Base-by-base conservation (phyloP, 2,797 vertebrate species). In the Hipposideros larvatus region DNA sequence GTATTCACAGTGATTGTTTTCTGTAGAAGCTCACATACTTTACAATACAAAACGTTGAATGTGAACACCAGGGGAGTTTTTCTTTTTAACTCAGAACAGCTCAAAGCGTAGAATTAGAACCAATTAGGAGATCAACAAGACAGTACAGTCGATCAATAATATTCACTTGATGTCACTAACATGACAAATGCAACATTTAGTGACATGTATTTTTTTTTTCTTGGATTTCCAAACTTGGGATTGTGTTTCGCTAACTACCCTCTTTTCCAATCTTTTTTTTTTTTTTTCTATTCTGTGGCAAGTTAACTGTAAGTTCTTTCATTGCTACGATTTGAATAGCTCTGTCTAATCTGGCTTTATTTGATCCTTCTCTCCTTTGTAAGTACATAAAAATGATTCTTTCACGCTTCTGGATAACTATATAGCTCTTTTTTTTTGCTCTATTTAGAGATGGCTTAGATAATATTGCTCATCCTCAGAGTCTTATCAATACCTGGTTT, bases 401-500 rank as follows among this genome's bases (percentile, higher is more conserved):
- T 85, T 61, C 28, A 51, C 26, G n/a, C n/a, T n/a, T 37, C 82
- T 34, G 65, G 82, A 41, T 74, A 75, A 87, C n/a, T 26, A 6
- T 26, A 11, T 1, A 43, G 18, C 28, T 92, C 63, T 37, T 63
- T 19, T 34, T 37, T 55, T 92, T 78, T 51, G n/a, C 86, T 82
- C 65, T 24, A 1, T 75, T 51, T 41, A 73, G 70, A 91, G 19
- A 73, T 0, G 13, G 63, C n/a, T 57, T 75, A 78, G 37, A 55
- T 34, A 73, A 43, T 31, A 82, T n/a, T 34, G 97, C 83, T 97
- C 61, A 93, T 95, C 85, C 63, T 95, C 4, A 1, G 55, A 96
- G 83, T 96, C 96, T 98, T 96, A 93, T 98, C 94, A 96, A 97
- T 99, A 99, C 99, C 99, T 99, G 98, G 97, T 97, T 98, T 97